These are phyloP conservation scores for Pangasius sanitwongsei DNA, from an alignment of 2,797 vertebrate genomes.

Conservation along the genomic window DNA sequence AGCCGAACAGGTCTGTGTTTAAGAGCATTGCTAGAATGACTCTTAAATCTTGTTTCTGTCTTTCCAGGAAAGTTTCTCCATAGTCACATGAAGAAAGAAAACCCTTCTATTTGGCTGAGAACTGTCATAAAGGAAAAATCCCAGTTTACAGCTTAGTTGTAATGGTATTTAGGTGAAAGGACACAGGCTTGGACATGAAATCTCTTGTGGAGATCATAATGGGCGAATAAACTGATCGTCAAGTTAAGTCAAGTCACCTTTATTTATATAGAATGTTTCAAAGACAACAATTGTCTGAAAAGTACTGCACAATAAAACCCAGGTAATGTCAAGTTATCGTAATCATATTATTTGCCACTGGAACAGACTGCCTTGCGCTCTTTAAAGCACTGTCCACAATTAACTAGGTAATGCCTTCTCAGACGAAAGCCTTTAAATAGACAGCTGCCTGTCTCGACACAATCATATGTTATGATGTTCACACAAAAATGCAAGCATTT, in stretches of 20 bases:
- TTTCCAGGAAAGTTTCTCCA: slow-evolving; percentile 17
- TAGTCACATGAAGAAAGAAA: not conserved
- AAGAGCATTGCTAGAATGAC: not conserved
- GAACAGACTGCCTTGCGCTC: slow-evolving; percentile 53
- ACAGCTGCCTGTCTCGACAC: not conserved
- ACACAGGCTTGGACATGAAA: slow-evolving; percentile 47
- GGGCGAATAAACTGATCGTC: slow-evolving; percentile 58
- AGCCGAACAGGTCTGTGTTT: not conserved
- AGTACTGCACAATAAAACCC: not conserved
- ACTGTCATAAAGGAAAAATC: not conserved
- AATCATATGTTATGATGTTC: not conserved
- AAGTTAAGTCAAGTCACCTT: not conserved
- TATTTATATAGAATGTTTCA: not conserved
- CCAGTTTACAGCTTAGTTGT: not conserved
- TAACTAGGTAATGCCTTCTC: slow-evolving; percentile 61
- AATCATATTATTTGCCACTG: slow-evolving; percentile 60
- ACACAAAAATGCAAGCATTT: not conserved
- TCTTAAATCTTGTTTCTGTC: not conserved
- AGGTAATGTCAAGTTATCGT: not conserved
- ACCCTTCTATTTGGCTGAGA: not conserved
- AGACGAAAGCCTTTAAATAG: slow-evolving; percentile 54
- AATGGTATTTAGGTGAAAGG: slow-evolving; percentile 39
- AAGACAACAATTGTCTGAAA: not conserved
- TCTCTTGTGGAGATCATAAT: slow-evolving; percentile 56
- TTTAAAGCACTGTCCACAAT: slow-evolving; percentile 63